Conservation (phyloP, 2,888 invertebrate genomes). For the Pteria penguin region DNA sequence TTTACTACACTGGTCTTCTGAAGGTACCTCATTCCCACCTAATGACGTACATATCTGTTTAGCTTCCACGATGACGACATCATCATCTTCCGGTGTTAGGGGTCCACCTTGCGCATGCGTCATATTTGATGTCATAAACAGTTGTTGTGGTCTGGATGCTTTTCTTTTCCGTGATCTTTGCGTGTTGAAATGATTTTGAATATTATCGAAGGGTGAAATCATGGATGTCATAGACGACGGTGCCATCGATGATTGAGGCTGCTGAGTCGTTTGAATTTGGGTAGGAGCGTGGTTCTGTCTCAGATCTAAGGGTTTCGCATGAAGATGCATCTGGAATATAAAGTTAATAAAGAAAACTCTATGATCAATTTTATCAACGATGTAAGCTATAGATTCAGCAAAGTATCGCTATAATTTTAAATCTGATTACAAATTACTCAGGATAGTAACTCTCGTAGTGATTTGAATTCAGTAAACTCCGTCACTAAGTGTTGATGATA, state of each 20-base stretch:
- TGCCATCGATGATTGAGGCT: neutral
- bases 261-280: neutral
- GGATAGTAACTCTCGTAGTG: too few species aligned
- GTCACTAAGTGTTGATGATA: too few species aligned
- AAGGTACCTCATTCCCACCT: neutral
- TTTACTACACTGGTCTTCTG: neutral
- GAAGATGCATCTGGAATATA: constrained; percentile 63
- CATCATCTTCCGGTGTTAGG: constrained; percentile 9
- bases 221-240: neutral
- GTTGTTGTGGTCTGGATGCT: constrained; percentile 11
- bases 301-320: constrained; percentile 56
- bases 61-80: neutral
- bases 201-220: neutral
- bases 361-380: too few species aligned
- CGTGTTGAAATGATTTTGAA: neutral
- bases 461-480: too few species aligned
- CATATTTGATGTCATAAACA: constrained; percentile 16
- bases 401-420: too few species aligned
- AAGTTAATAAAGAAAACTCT: too few species aligned
- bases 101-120: neutral
- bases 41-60: neutral
- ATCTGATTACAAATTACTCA: too few species aligned
- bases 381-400: too few species aligned
- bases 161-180: constrained; percentile 10
- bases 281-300: neutral